Conservation (phyloP, 2,797 vertebrate genomes). For the Manis javanica region DNA sequence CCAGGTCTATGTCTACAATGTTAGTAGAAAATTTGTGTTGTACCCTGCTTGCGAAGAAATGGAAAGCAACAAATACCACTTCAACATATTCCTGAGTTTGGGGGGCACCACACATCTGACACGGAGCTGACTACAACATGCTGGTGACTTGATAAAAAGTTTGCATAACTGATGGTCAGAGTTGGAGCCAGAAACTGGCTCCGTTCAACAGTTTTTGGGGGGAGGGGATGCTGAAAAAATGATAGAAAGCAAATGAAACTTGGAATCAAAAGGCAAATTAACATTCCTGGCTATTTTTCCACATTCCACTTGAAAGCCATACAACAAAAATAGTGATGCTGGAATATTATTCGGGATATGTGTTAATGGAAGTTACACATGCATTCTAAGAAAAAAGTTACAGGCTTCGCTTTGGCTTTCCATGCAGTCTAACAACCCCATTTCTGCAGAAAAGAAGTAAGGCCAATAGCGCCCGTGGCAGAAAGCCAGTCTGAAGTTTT, state of each 20-base stretch:
- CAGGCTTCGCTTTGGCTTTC: not conserved
- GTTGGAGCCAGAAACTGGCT: not conserved
- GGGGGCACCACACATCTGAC: not conserved
- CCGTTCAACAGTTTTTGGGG: slow-evolving; percentile 12
- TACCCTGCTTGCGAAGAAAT: not conserved
- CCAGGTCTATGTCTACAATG: not conserved
- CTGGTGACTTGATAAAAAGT: slow-evolving; percentile 15
- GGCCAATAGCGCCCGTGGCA: not conserved
- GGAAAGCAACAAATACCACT: not conserved
- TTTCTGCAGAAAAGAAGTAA: not conserved
- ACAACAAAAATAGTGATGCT: slow-evolving; percentile 57
- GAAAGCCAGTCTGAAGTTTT: not conserved
- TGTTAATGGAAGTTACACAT: not conserved
- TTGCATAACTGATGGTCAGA: not conserved
- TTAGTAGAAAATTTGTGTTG: not conserved
- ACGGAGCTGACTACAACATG: slow-evolving; percentile 32
- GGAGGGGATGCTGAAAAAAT: slow-evolving; percentile 64
- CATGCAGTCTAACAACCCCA: not conserved
- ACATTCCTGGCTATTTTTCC: slow-evolving; percentile 63
- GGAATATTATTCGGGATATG: not conserved
- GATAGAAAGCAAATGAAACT: slow-evolving; percentile 58
- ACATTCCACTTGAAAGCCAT: slow-evolving; percentile 40
- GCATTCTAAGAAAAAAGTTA: slow-evolving; percentile 15
- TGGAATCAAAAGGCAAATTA: slow-evolving; percentile 58
- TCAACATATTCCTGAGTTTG: not conserved